Evolutionary conservation across 2,797 vertebrate species (phyloP), one percentile per base, ranked within the genome.

Genomic region (Mormyrops boulengeri): DNA sequence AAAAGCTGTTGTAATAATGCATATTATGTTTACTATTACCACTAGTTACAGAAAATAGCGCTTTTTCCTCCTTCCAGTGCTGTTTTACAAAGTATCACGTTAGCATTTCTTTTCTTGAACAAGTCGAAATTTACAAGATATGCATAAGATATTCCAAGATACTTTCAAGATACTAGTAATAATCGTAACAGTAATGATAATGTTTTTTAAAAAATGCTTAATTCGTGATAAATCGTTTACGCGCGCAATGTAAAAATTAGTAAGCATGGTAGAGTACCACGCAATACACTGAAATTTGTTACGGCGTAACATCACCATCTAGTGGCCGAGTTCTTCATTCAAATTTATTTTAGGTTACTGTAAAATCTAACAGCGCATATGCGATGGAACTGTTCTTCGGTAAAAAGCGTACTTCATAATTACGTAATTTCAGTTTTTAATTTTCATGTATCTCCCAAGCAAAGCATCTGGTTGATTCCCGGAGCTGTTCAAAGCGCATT

Each of bases 221-320:
- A 38, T 73, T 34, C 11, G 7, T 82, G 17, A 47, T n/a, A 73
- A 73, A 22, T 80, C 4, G 17, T 19, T 80, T 7, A 44, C 41
- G 38, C 44, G 17, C 66, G 41, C 11, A 38, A 55, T 19, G 30
- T 34, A 30, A 14, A 17, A 73, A 30, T 30, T 30, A 34, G 66
- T 73, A 73, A 69, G 30, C 66, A 69, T 34, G 30, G 11, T 66
- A 30, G 66, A 34, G 66, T 34, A 34, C 30, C 3, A 14, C 30
- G 1, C 34, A 44, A 44, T 50, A 22, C 44, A 85, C 41, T 52
- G 8, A 47, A 82, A 41, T 22, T 41, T 41, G 77, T 66, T 60
- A 41, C 88, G 47, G 53, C 52, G 77, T 73, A 60, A 84, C 52
- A 60, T 44, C 73, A 14, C 77, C 88, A 89, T 57, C 88, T 89